Evolutionary conservation across 2,888 invertebrate species (phyloP).

Genomic region (Dicyrtoma fusca): DNA sequence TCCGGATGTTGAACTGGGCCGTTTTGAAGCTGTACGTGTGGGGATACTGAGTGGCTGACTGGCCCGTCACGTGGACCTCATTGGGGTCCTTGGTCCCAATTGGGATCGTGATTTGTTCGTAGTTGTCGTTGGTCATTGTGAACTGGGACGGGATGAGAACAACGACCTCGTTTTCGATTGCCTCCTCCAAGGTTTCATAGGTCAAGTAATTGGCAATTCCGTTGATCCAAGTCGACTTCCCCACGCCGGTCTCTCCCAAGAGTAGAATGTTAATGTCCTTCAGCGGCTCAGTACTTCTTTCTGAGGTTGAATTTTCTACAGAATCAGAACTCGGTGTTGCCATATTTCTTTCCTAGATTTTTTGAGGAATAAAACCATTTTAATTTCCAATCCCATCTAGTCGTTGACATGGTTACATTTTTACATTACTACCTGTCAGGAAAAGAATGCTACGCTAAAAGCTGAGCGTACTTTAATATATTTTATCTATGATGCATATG

Average conservation of each 20-base stretch:
- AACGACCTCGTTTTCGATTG: not conserved
- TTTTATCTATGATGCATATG: too few relatives aligned
- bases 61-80: conserved; percentile 24
- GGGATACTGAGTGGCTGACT: conserved; percentile 36
- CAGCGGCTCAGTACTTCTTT: too few relatives aligned
- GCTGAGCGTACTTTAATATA: too few relatives aligned
- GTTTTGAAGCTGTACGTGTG: conserved; percentile 31
- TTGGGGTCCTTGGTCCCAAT: conserved; percentile 28
- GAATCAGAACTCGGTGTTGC: too few relatives aligned
- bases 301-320: too few relatives aligned
- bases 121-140: conserved; percentile 36
- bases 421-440: too few relatives aligned
- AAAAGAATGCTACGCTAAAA: too few relatives aligned
- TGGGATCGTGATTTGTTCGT: conserved; percentile 14
- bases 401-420: too few relatives aligned
- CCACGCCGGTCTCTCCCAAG: conserved; percentile 50
- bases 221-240: conserved; percentile 50
- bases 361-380: too few relatives aligned
- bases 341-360: too few relatives aligned
- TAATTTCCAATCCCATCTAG: too few relatives aligned
- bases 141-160: conserved; percentile 41
- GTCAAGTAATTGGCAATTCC: conserved; percentile 42
- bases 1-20: conserved; percentile 12
- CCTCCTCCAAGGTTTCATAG: conserved; percentile 37
- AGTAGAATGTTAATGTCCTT: conserved; percentile 44